Evolutionary conservation across 92 coral and sea anemone species (phyloP).

Genomic region (Porites cylindrica): DNA sequence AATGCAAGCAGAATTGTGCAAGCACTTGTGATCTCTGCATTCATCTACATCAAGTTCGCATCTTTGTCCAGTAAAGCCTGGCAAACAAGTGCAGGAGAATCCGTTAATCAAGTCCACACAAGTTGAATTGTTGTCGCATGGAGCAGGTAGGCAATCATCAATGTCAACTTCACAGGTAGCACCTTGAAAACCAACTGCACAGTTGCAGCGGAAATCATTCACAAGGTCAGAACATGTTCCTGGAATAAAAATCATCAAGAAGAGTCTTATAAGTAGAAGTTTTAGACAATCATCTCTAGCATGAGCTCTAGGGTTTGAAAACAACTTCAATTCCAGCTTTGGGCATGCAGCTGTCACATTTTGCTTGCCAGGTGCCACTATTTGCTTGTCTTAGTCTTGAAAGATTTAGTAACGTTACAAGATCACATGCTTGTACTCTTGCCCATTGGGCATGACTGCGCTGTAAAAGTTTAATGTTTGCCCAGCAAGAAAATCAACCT

Average conservation of each 20-base stretch:
- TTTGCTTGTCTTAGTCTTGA: too few species aligned
- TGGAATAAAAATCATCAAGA: constrained; percentile 1
- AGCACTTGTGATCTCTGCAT: constrained; percentile 65
- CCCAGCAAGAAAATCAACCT: too few species aligned
- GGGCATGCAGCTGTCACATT: too few species aligned
- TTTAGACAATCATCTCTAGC: too few species aligned
- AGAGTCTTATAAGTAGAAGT: neutral
- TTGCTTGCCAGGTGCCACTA: too few species aligned
- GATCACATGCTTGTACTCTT: too few species aligned
- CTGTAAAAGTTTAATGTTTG: too few species aligned
- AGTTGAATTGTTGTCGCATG: constrained; percentile 73
- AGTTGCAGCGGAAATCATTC: constrained; percentile 72
- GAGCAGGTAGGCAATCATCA: constrained; percentile 70
- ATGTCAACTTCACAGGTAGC: constrained; percentile 68
- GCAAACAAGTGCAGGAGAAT: constrained; percentile 67
- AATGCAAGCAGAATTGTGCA: constrained; percentile 70
- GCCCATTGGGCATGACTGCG: too few species aligned
- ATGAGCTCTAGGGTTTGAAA: too few species aligned
- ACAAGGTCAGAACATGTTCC: constrained; percentile 83
- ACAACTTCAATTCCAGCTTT: too few species aligned
- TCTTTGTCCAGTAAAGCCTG: constrained; percentile 73
- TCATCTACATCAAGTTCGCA: constrained; percentile 77
- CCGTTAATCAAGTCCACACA: constrained; percentile 74
- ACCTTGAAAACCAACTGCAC: constrained; percentile 77
- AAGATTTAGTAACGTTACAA: too few species aligned